phyloP scores from a whole-genome alignment of 2,888 invertebrate species.

The Leucozona laternaria region DNA sequence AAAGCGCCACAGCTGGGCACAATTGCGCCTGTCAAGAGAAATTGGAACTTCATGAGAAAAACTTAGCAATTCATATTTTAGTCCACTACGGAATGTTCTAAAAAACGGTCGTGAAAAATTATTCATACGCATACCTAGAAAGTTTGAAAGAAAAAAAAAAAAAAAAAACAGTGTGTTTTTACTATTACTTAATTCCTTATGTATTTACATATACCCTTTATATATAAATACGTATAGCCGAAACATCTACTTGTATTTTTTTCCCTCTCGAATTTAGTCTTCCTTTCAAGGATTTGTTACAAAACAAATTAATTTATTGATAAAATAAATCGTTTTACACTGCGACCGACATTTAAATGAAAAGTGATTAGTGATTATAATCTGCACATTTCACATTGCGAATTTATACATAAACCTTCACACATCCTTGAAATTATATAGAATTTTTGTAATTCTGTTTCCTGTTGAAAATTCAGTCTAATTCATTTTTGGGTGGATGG shows the following conservation, averaged over 20 bases:
- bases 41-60: constrained; percentile 64
- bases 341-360: not conserved
- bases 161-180: constrained; percentile 43
- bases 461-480: constrained; percentile 23
- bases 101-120: constrained; percentile 80
- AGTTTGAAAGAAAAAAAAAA: constrained; percentile 18
- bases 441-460: not conserved
- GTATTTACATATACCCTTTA: not conserved
- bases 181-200: constrained; percentile 33
- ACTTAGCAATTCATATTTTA: constrained; percentile 78
- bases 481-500: constrained; percentile 35
- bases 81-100: constrained; percentile 83
- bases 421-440: constrained; percentile 22
- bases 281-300: constrained; percentile 8
- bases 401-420: not conserved
- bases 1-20: constrained; percentile 37
- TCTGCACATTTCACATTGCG: constrained; percentile 48
- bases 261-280: constrained; percentile 12
- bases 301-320: constrained; percentile 21
- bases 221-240: not conserved
- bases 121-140: constrained; percentile 36
- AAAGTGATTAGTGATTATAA: constrained; percentile 45
- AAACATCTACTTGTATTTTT: not conserved
- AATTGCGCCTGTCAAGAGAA: constrained; percentile 71
- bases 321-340: constrained; percentile 2